A percentile compares a stretch with the other conserved stretches of the same genome.
phyloP scores from a whole-genome alignment of 2,797 vertebrate genomes.

The Peromyscus aztecus region DNA sequence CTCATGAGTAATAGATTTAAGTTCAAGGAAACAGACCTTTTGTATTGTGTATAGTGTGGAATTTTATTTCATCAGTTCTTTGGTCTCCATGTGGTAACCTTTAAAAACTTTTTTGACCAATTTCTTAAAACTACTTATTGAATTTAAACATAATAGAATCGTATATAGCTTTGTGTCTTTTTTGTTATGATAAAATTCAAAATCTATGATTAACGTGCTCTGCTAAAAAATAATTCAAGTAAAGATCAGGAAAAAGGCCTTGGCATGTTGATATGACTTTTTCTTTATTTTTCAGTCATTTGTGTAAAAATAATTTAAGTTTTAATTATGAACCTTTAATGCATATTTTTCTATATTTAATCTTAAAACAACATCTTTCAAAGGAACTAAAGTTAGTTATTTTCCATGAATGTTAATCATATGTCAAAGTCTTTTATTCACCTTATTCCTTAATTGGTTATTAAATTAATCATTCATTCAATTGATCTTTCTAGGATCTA shows the following conservation, averaged over 20 bases:
- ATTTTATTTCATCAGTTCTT: constrained; percentile 89
- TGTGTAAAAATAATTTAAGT: constrained; percentile 35
- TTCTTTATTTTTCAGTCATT: constrained; percentile 43
- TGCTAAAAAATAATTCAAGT: constrained; percentile 60
- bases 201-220: constrained; percentile 82
- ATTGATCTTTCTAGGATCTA: neutral
- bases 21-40: constrained; percentile 87
- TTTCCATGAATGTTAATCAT: neutral
- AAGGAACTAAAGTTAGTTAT: neutral
- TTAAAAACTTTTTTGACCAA: constrained; percentile 88
- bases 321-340: neutral
- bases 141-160: constrained; percentile 85
- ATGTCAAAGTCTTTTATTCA: neutral
- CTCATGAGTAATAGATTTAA: constrained; percentile 86
- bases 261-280: neutral
- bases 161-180: constrained; percentile 74
- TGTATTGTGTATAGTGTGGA: constrained; percentile 87
- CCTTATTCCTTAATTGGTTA: neutral
- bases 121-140: constrained; percentile 85
- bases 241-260: neutral
- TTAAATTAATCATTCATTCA: constrained; percentile 2
- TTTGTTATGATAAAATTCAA: constrained; percentile 86
- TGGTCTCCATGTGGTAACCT: constrained; percentile 88
- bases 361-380: neutral
- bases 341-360: neutral